Percentiles rank a stretch among this genome's conserved stretches.
phyloP scores from a whole-genome alignment of 92 coral and sea anemone species.

The Blastomussa wellsi region DNA sequence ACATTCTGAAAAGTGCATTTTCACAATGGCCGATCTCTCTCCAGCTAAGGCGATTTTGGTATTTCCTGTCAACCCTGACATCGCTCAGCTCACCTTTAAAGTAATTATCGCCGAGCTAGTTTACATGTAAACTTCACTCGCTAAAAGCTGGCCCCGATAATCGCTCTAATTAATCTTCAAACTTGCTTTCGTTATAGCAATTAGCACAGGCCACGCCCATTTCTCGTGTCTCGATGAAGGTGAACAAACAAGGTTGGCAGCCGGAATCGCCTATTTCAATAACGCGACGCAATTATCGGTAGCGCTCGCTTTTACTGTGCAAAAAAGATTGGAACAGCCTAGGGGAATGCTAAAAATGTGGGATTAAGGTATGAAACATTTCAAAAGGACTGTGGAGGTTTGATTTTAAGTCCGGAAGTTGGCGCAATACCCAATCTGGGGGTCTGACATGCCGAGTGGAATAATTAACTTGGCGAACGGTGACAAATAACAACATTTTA shows the following conservation, averaged over 20 bases:
- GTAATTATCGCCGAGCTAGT: slow-evolving; percentile 35
- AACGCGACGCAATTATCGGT: slow-evolving; percentile 16
- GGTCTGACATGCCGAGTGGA: slow-evolving; percentile 15
- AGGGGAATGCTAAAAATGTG: slow-evolving; percentile 20
- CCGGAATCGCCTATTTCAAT: slow-evolving; percentile 46
- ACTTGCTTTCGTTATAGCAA: slow-evolving; percentile 40
- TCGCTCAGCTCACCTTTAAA: slow-evolving; percentile 22
- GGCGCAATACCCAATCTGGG: slow-evolving; percentile 16
- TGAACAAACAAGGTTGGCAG: slow-evolving; percentile 32
- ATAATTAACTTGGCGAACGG: slow-evolving; percentile 27
- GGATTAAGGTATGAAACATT: slow-evolving; percentile 3
- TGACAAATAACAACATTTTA: slow-evolving; percentile 20
- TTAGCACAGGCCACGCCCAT: slow-evolving; percentile 39
- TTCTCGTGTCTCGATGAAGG: neutral
- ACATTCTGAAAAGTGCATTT: slow-evolving; percentile 1
- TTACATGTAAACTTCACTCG: slow-evolving; percentile 42
- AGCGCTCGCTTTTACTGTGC: slow-evolving; percentile 10
- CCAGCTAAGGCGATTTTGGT: slow-evolving; percentile 51
- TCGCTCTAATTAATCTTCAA: slow-evolving; percentile 40
- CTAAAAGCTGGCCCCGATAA: slow-evolving; percentile 36
- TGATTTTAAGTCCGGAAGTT: slow-evolving; percentile 45
- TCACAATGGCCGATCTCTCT: slow-evolving; percentile 9
- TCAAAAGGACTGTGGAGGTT: slow-evolving; percentile 26
- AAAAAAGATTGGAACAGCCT: slow-evolving; percentile 12
- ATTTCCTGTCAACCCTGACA: slow-evolving; percentile 57